Percentiles rank a stretch among this genome's conserved stretches.
Conservation (phyloP, 92 coral and sea anemone genomes). For the Nematostella vectensis region DNA sequence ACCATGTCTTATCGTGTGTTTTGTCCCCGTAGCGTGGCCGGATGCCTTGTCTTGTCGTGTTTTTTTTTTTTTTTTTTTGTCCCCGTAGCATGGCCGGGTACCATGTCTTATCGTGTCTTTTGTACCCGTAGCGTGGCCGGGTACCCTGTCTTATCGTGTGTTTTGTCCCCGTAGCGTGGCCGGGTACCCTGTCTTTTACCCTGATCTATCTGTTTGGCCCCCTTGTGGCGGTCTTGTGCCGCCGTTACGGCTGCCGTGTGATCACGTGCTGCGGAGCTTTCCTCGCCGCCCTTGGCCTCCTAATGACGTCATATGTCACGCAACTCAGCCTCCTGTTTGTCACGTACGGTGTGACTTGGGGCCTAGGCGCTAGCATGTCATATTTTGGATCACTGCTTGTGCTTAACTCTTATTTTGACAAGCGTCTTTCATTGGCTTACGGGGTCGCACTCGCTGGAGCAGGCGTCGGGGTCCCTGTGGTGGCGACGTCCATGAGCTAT, state of each 20-base stretch:
- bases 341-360: constrained; percentile 60
- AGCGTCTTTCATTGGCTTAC: constrained; percentile 39
- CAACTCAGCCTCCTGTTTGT: constrained; percentile 40
- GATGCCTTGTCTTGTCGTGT: too few relatives aligned
- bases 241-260: constrained; percentile 36
- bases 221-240: constrained; percentile 37
- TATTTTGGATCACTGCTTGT: constrained; percentile 54
- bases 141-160: too few relatives aligned
- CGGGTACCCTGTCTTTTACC: constrained; percentile 61
- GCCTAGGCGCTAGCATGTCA: constrained; percentile 63
- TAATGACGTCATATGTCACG: constrained; percentile 52
- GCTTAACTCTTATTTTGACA: constrained; percentile 32
- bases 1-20: too few relatives aligned
- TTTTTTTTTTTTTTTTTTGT: too few relatives aligned
- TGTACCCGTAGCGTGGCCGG: too few relatives aligned
- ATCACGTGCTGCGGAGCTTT: constrained; percentile 50
- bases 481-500: constrained; percentile 16
- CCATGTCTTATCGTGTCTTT: too few relatives aligned
- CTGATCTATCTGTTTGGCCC: constrained; percentile 65
- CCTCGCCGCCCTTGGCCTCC: constrained; percentile 34
- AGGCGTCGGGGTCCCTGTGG: constrained; percentile 48
- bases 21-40: too few relatives aligned
- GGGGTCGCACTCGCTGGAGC: constrained; percentile 52
- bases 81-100: too few relatives aligned
- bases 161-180: constrained; percentile 60